Evolutionary conservation across 2,797 vertebrate genomes (phyloP), one percentile per base, ranked within the genome.

Genomic region (Masticophis lateralis): DNA sequence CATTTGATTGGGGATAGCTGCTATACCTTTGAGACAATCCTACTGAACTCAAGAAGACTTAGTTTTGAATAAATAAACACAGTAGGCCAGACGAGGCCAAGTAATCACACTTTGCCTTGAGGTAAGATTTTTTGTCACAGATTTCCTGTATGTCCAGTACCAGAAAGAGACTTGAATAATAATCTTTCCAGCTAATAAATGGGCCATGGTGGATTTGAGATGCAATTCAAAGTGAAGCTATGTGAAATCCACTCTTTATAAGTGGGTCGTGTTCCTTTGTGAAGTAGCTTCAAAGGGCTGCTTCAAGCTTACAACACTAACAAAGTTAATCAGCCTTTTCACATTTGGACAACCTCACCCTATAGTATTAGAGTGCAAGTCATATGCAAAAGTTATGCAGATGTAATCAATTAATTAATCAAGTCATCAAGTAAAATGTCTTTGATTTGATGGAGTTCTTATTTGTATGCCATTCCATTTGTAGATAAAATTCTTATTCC

Each of bases 401-500:
- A 89, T 90, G 55, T 87, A 63, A 63, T 87, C 90, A 6, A 89
- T 32, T 47, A 37, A 56, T 83, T 53, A 1, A 90, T 86, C 20
- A 83, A 83, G 20, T 83, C 53, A 32, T 18, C 53, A 56, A 69
- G 53, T 32, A 63, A 87, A n/a, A 57, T 87, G 22, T 86, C 4
- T 61, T 90, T 83, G 90, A 6, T 87, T 66, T 87, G 66, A 57
- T n/a, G 27, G 47, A 47, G 89, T 53, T 53, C 61, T 87, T 57
- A 57, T 93, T 90, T 90, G 96, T 97, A 97, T 91, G 95, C 63
- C 95, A 94, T 97, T 97, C 94, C 92, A 95, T 95, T 96, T 97
- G 96, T 96, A 95, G 95, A 97, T 97, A 95, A 94, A 83, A 97
- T 92, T 96, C 96, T 97, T 97, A 95, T 95, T 97, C 95, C 97